Conservation (phyloP, 2,797 vertebrate species). For the Onychomys leucogaster region DNA sequence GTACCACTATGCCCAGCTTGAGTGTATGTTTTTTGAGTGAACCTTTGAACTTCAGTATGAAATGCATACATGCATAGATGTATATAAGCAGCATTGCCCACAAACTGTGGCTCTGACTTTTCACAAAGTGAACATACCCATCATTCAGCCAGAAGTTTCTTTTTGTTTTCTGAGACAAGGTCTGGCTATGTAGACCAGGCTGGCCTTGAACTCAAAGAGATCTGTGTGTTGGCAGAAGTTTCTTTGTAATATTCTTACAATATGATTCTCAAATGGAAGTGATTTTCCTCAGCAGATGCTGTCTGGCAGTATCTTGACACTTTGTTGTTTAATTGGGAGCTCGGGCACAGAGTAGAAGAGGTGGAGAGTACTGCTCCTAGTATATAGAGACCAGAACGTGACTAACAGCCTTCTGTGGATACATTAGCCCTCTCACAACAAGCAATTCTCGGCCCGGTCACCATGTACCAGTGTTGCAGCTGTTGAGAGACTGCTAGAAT, state of each 20-base stretch:
- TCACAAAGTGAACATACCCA: background rate
- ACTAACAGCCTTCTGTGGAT: background rate
- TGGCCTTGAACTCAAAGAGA: background rate
- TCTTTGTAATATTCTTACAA: background rate
- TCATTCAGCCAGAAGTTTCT: background rate
- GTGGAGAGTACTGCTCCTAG: background rate
- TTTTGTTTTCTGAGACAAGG: background rate
- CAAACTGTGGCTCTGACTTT: background rate
- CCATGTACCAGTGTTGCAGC: background rate
- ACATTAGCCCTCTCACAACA: background rate
- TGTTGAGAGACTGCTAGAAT: slow-evolving; percentile 5
- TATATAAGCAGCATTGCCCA: background rate
- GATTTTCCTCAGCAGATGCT: background rate
- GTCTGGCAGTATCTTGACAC: background rate
- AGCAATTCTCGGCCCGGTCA: background rate
- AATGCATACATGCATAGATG: background rate
- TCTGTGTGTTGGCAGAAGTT: background rate
- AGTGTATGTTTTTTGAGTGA: slow-evolving; percentile 12
- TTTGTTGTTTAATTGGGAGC: slow-evolving; percentile 3
- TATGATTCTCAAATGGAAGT: background rate
- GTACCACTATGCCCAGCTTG: background rate
- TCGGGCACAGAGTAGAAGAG: background rate
- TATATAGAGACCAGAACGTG: background rate
- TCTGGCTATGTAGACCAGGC: background rate
- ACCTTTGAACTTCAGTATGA: background rate